These are phyloP conservation scores for Yponomeuta plumbellus DNA, from an alignment of 2,888 invertebrate genomes.

Conservation along the genomic window DNA sequence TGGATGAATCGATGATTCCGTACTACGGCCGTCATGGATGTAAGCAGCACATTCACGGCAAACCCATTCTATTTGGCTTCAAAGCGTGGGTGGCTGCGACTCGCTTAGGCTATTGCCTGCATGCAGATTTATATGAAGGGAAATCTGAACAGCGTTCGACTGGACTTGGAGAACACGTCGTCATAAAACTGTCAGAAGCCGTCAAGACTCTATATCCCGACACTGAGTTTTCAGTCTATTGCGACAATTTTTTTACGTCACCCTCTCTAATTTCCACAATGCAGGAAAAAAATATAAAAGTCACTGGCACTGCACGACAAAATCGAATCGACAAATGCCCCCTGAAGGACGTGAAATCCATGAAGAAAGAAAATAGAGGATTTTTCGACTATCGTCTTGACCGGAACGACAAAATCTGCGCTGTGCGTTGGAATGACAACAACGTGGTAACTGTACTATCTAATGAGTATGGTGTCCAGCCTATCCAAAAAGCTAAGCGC, in stretches of 20 bases:
- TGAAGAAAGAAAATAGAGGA: constrained; percentile 12
- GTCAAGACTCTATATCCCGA: neutral
- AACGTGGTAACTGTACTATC: constrained; percentile 24
- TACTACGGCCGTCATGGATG: constrained; percentile 29
- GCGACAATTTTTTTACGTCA: neutral
- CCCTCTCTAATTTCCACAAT: constrained; percentile 15
- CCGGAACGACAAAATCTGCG: constrained; percentile 16
- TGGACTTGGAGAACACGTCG: too few relatives aligned
- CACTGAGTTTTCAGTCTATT: neutral
- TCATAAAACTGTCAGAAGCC: too few relatives aligned
- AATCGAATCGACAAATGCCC: constrained; percentile 16
- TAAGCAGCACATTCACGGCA: constrained; percentile 33
- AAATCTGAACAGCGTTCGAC: neutral
- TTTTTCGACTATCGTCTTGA: constrained; percentile 8
- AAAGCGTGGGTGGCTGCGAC: constrained; percentile 33
- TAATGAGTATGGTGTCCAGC: constrained; percentile 22
- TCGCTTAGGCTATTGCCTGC: constrained; percentile 29
- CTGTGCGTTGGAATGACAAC: constrained; percentile 25
- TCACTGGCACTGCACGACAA: constrained; percentile 14
- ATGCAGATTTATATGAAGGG: constrained; percentile 32
- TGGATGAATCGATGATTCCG: constrained; percentile 39
- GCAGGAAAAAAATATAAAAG: constrained; percentile 7
- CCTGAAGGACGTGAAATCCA: constrained; percentile 11
- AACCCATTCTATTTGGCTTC: constrained; percentile 32
- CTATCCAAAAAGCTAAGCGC: constrained; percentile 21